These are phyloP conservation scores for Fissipunctia ypsillon DNA, from an alignment of 2,888 invertebrate species.

Conservation along the genomic window DNA sequence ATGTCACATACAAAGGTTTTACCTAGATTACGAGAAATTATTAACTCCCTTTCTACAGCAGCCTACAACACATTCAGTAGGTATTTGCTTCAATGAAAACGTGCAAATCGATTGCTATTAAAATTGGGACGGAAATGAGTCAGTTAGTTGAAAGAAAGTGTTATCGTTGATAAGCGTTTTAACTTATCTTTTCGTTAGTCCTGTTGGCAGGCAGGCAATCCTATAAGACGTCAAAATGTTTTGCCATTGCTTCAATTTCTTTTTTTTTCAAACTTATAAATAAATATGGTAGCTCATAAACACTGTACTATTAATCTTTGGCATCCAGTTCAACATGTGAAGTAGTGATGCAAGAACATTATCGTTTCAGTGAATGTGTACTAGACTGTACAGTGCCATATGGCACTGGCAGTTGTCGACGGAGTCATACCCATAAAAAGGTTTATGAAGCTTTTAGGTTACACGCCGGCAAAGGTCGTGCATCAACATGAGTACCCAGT, in stretches of 20 bases:
- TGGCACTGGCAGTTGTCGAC: conserved; percentile 81
- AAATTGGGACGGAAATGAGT: conserved; percentile 55
- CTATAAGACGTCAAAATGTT: background rate
- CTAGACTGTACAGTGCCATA: conserved; percentile 84
- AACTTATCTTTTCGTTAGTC: conserved; percentile 39
- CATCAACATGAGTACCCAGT: conserved; percentile 55
- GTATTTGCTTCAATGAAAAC: conserved; percentile 56
- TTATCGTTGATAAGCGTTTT: conserved; percentile 53
- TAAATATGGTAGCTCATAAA: background rate
- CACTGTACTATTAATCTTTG: conserved; percentile 21
- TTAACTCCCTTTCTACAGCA: conserved; percentile 10
- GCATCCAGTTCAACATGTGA: conserved; percentile 34
- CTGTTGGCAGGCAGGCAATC: conserved; percentile 24
- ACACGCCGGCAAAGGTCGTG: conserved; percentile 75
- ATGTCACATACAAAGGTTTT: conserved; percentile 76
- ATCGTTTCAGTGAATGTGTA: conserved; percentile 57
- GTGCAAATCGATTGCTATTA: conserved; percentile 53
- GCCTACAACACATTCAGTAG: conserved; percentile 12
- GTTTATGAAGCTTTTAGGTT: conserved; percentile 84
- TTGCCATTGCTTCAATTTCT: background rate
- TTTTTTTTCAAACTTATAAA: background rate
- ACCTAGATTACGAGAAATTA: conserved; percentile 51
- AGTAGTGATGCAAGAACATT: conserved; percentile 50
- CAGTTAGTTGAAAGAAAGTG: conserved; percentile 46
- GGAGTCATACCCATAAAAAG: conserved; percentile 86